phyloP scores from a whole-genome alignment of 2,888 invertebrate genomes.

The Alloplasta piceator region DNA sequence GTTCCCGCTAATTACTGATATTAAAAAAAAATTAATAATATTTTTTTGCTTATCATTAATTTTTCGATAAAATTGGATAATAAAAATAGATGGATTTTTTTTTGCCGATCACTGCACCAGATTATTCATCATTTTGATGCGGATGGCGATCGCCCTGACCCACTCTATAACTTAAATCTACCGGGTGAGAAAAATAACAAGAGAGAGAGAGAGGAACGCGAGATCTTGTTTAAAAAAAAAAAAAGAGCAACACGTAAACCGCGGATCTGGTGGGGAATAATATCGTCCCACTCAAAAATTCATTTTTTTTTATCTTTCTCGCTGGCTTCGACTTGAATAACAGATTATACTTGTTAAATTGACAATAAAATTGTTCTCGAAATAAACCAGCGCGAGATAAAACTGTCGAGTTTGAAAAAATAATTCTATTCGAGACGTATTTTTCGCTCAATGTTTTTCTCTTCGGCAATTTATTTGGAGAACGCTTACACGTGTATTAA shows the following conservation, averaged over 20 bases:
- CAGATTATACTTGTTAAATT: conserved; percentile 21
- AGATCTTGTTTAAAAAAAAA: conserved; percentile 23
- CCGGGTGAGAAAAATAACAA: neutral
- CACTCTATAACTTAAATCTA: conserved; percentile 36
- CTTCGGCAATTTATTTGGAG: conserved; percentile 3
- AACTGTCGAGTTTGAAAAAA: conserved; percentile 16
- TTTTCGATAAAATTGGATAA: too few species aligned
- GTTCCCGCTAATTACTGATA: too few species aligned
- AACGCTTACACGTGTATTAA: neutral
- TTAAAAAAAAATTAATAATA: too few species aligned
- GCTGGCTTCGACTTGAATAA: neutral
- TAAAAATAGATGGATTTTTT: too few species aligned
- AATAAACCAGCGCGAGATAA: conserved; percentile 49
- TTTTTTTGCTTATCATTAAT: too few species aligned
- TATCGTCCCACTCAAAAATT: conserved; percentile 28
- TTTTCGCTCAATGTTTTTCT: conserved; percentile 8
- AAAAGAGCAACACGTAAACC: conserved; percentile 27
- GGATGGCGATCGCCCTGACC: conserved; percentile 36
- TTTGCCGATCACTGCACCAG: too few species aligned
- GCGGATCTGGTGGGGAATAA: conserved; percentile 15
- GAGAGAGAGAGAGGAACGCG: neutral
- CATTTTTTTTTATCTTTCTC: conserved; percentile 3
- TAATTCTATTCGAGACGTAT: neutral
- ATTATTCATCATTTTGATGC: conserved; percentile 23
- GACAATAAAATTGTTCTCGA: conserved; percentile 28